These are phyloP conservation scores for Brachyrhaphis roseni DNA, from an alignment of 2,797 vertebrate species.

Conservation along the genomic window DNA sequence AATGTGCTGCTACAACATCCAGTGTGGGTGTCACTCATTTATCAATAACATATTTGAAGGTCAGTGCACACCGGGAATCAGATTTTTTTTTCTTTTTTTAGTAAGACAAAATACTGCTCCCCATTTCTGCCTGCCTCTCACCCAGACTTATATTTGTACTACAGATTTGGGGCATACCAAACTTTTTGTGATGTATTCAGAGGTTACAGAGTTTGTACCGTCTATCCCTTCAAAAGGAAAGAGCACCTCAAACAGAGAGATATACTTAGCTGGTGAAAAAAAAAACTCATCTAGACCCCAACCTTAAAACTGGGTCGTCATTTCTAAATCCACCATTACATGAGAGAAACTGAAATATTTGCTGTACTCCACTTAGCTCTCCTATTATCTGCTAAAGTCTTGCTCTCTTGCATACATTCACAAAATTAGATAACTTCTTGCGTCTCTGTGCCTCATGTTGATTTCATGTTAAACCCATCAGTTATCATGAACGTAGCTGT, in stretches of 20 bases:
- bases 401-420: not conserved
- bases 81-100: not conserved
- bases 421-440: constrained; percentile 33
- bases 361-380: not conserved
- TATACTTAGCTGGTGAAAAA: not conserved
- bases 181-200: not conserved
- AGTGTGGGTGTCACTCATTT: constrained; percentile 38
- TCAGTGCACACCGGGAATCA: constrained; percentile 55
- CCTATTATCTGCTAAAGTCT: not conserved
- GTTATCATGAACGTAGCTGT: not conserved
- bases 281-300: not conserved
- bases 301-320: not conserved
- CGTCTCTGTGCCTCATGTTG: not conserved
- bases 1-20: constrained; percentile 32
- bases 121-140: not conserved
- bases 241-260: not conserved
- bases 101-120: not conserved
- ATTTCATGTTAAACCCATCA: not conserved
- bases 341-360: not conserved
- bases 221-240: not conserved
- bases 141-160: not conserved
- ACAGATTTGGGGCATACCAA: not conserved
- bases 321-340: not conserved
- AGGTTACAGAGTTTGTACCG: not conserved
- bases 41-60: constrained; percentile 39